Conservation (phyloP, 2,888 invertebrate species). For the Platypus cylindrus region DNA sequence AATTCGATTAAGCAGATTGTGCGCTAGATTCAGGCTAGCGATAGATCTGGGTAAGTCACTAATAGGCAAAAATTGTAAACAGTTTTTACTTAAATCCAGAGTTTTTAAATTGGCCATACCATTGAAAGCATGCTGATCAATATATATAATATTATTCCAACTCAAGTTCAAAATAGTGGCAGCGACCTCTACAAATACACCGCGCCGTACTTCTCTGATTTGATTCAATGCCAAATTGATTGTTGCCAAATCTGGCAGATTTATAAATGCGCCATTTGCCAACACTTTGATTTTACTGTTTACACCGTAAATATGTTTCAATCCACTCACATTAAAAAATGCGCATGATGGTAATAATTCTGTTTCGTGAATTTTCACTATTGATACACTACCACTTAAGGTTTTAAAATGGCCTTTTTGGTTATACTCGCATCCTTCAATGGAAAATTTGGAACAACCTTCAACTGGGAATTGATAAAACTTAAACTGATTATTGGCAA, state of each 20-base stretch:
- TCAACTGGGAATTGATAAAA: conserved; percentile 7
- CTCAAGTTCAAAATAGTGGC: conserved; percentile 6
- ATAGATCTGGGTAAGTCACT: conserved; percentile 3
- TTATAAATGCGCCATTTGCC: conserved; percentile 7
- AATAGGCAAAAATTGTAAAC: conserved; percentile 7
- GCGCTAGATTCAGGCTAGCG: conserved; percentile 7
- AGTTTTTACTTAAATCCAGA: conserved; percentile 10
- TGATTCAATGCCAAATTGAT: conserved; percentile 8
- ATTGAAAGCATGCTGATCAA: conserved; percentile 8
- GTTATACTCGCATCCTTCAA: not conserved
- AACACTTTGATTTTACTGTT: conserved; percentile 7
- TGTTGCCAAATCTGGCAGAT: conserved; percentile 7
- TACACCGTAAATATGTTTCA: conserved; percentile 5
- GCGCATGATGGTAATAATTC: conserved; percentile 10
- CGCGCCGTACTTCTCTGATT: conserved; percentile 8
- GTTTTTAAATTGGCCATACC: conserved; percentile 5
- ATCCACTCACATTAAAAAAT: conserved; percentile 3
- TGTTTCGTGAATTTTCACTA: conserved; percentile 8
- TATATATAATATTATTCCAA: conserved; percentile 12
- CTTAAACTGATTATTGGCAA: conserved; percentile 8
- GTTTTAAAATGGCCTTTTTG: conserved; percentile 1
- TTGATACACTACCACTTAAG: conserved; percentile 2
- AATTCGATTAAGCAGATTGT: conserved; percentile 7
- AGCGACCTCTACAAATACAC: conserved; percentile 7
- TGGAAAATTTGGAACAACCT: conserved; percentile 3